A percentile compares a stretch with the other conserved stretches of the same genome.
These are phyloP conservation scores for Euphysa ruthae DNA, from an alignment of 30 jellyfish, hydroid and myxozoan species.

Conservation along the genomic window DNA sequence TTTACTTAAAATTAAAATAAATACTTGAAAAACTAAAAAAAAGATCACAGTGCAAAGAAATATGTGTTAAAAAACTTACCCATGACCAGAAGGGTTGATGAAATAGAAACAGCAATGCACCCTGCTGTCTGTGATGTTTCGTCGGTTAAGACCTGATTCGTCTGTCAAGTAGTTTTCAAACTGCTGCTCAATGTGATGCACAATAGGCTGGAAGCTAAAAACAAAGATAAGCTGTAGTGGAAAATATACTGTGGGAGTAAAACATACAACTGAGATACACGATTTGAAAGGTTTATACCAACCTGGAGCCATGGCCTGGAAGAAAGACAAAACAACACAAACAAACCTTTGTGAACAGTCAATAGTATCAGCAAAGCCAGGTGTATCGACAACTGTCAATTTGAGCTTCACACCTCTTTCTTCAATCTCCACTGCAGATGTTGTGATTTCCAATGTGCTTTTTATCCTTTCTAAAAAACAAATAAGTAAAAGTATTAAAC, in stretches of 20 bases:
- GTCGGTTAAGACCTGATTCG: slow-evolving; percentile 55
- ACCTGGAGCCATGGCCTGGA: too few species aligned
- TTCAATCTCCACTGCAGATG: slow-evolving; percentile 50
- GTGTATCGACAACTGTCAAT: slow-evolving; percentile 50
- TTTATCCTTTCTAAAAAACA: slow-evolving; percentile 17
- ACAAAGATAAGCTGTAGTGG: too few species aligned
- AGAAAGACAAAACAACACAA: too few species aligned
- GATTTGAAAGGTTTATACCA: too few species aligned
- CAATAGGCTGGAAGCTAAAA: slow-evolving; percentile 32
- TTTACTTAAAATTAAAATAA: too few species aligned
- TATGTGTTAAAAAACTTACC: slow-evolving; percentile 7
- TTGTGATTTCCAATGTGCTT: slow-evolving; percentile 23
- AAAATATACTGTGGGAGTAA: too few species aligned
- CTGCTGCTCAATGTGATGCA: slow-evolving; percentile 35
- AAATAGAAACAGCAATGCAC: slow-evolving; percentile 55
- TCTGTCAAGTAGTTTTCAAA: slow-evolving; percentile 41
- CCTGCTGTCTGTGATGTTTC: slow-evolving; percentile 45
- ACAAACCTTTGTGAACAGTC: slow-evolving; percentile 41
- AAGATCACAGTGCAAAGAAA: too few species aligned
- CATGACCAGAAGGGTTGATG: slow-evolving; percentile 50
- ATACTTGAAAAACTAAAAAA: too few species aligned
- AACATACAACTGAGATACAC: too few species aligned
- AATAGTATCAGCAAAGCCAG: slow-evolving; percentile 44
- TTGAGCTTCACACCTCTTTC: slow-evolving; percentile 40
- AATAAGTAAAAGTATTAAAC: background rate